A percentile compares a stretch with the other conserved stretches of the same genome.
phyloP scores from a whole-genome alignment of 2,113 vertebrate species.

The Grus americana region DNA sequence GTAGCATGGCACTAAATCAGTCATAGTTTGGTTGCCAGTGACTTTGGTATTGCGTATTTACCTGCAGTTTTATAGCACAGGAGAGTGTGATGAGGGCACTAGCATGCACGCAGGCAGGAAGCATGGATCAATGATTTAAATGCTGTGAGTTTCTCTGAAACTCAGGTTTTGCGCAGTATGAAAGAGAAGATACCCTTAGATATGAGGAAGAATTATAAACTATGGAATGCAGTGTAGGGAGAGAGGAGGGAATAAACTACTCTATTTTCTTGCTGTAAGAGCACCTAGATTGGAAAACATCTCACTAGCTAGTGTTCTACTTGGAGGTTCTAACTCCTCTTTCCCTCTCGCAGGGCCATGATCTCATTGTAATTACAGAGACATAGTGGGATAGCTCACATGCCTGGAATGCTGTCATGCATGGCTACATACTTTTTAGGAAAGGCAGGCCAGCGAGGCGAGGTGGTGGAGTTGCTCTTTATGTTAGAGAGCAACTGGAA shows the following conservation, averaged over 20 bases:
- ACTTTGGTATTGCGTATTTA: not conserved
- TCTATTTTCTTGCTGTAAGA: not conserved
- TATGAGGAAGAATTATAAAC: not conserved
- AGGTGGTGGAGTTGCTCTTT: too few species aligned
- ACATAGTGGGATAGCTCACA: too few species aligned
- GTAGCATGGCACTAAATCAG: not conserved
- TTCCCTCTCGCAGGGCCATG: too few species aligned
- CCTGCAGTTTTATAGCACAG: not conserved
- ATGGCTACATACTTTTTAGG: too few species aligned
- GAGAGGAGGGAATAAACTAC: not conserved
- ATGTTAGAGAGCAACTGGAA: too few species aligned
- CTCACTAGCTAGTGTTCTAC: not conserved
- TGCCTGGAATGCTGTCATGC: too few species aligned
- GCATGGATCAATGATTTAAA: not conserved
- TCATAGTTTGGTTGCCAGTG: not conserved
- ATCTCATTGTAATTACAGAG: too few species aligned
- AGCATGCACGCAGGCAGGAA: not conserved
- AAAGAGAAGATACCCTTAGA: not conserved
- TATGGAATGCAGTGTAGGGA: not conserved
- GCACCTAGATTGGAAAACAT: not conserved
- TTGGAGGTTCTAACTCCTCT: too few species aligned
- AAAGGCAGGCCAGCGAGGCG: too few species aligned
- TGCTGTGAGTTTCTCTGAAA: not conserved
- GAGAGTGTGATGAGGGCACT: not conserved
- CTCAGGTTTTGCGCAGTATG: not conserved